phyloP scores from a whole-genome alignment of 2,888 invertebrate genomes.

The Cetonia aurata region DNA sequence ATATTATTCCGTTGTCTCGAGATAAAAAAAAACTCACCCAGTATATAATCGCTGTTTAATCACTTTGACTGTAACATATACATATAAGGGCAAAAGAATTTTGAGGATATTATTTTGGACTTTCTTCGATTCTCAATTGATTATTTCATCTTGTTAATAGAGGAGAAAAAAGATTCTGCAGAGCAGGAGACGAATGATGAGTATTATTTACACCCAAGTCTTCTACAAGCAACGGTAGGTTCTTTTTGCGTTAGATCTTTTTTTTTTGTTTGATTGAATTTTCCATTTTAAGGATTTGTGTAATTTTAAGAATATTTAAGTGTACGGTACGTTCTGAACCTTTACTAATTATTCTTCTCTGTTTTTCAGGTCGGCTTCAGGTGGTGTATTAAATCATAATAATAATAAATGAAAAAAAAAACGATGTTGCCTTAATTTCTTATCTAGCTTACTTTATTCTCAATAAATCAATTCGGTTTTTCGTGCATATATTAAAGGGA shows the following conservation, averaged over 20 bases:
- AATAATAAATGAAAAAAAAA: too few species aligned
- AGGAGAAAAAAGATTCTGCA: constrained; percentile 58
- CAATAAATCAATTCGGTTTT: too few species aligned
- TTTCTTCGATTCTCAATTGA: neutral
- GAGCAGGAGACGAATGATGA: constrained; percentile 73
- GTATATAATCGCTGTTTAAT: too few species aligned
- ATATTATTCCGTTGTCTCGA: too few species aligned
- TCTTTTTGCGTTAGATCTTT: constrained; percentile 56
- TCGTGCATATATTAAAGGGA: too few species aligned
- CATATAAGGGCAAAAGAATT: too few species aligned
- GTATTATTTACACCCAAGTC: constrained; percentile 88
- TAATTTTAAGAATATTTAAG: constrained; percentile 33
- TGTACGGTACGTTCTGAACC: constrained; percentile 51
- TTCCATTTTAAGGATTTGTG: constrained; percentile 33
- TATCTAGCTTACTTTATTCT: neutral
- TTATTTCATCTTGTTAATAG: constrained; percentile 23
- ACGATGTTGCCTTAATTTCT: constrained; percentile 1
- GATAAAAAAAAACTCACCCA: too few species aligned
- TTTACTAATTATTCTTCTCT: constrained; percentile 61
- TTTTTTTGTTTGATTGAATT: constrained; percentile 8
- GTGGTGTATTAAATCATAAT: constrained; percentile 29
- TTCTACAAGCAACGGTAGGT: constrained; percentile 77
- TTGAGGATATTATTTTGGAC: neutral
- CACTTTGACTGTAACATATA: too few species aligned
- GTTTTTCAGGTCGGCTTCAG: constrained; percentile 58